phyloP scores from a whole-genome alignment of 2,113 vertebrate genomes.

The Procavia capensis region DNA sequence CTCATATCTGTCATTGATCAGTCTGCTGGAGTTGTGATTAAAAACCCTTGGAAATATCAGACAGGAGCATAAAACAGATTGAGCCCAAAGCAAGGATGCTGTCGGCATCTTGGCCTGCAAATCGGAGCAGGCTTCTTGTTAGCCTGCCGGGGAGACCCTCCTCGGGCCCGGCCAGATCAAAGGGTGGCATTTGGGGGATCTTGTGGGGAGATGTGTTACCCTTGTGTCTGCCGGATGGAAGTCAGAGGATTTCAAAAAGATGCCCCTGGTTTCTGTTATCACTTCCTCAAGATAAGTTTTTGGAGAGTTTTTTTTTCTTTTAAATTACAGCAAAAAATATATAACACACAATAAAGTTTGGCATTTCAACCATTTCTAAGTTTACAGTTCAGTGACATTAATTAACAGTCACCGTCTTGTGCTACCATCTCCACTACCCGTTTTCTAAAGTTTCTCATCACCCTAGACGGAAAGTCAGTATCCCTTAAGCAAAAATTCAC shows the following conservation, averaged over 20 bases:
- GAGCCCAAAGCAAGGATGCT: slow-evolving; percentile 70
- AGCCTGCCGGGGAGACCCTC: neutral
- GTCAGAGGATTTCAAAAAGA: neutral
- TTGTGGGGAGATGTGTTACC: accelerated
- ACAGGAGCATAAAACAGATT: slow-evolving; percentile 84
- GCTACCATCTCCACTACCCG: neutral
- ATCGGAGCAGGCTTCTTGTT: accelerated
- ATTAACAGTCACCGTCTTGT: neutral
- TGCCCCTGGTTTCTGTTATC: accelerated
- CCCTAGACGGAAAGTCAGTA: too few species aligned
- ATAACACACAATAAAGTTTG: neutral
- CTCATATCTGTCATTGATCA: slow-evolving; percentile 97
- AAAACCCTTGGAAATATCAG: slow-evolving; percentile 90
- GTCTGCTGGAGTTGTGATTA: slow-evolving; percentile 92
- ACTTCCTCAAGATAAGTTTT: accelerated
- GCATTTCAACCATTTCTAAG: neutral
- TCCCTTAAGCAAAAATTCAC: too few species aligned
- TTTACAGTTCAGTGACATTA: neutral
- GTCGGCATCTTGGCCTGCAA: slow-evolving; percentile 58
- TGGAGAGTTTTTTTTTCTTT: too few species aligned
- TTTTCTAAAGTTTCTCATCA: neutral
- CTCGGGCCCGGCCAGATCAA: neutral
- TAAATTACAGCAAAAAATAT: too few species aligned
- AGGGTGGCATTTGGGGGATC: neutral
- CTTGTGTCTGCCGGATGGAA: accelerated